Conservation (phyloP, 37 sponge, comb jelly and placozoan genomes). For the Halisarca cf. caerulea region DNA sequence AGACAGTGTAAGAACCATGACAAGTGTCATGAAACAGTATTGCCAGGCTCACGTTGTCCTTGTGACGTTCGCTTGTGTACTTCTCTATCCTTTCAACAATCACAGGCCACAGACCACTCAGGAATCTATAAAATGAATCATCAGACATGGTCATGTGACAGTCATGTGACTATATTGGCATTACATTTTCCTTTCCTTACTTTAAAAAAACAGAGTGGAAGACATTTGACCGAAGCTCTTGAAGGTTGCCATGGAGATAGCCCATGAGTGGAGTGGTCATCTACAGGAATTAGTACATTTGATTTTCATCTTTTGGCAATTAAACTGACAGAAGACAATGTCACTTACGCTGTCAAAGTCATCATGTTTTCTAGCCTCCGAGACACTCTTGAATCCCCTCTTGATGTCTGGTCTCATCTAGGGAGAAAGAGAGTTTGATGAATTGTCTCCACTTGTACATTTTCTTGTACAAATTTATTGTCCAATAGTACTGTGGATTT, state of each 20-base stretch:
- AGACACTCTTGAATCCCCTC: background rate
- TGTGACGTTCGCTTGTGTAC: background rate
- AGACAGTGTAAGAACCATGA: background rate
- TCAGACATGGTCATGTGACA: background rate
- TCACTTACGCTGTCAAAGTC: background rate
- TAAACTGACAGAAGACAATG: too few relatives aligned
- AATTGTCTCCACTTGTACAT: too few relatives aligned
- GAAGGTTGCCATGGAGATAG: background rate
- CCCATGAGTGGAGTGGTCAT: background rate
- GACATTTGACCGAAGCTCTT: background rate
- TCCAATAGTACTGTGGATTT: too few relatives aligned
- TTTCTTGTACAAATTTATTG: too few relatives aligned
- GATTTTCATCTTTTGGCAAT: too few relatives aligned
- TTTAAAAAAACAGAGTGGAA: background rate
- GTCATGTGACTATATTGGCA: background rate
- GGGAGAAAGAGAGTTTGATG: background rate
- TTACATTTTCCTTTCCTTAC: background rate
- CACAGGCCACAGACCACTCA: background rate
- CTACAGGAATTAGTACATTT: background rate
- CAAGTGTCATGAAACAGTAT: too few relatives aligned
- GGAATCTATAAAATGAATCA: background rate
- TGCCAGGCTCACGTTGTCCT: too few relatives aligned
- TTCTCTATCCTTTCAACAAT: background rate
- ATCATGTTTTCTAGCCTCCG: background rate
- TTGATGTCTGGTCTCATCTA: constrained; percentile 19